phyloP scores from a whole-genome alignment of 1,140 invertebrate species.

The Trichonephila inaurata region DNA sequence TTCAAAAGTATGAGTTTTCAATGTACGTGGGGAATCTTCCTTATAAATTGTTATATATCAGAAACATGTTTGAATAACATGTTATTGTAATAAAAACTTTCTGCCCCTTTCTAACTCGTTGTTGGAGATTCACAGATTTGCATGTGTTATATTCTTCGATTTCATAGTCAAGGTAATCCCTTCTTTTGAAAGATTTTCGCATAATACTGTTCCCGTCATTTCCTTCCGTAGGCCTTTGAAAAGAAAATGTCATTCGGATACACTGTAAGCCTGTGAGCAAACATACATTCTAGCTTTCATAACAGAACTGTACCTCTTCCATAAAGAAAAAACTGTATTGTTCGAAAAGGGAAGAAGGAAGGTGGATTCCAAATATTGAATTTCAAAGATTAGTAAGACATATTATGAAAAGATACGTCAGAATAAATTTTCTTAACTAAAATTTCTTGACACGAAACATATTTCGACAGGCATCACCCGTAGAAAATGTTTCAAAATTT shows the following conservation, averaged over 20 bases:
- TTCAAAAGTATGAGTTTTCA: neutral
- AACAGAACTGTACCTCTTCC: neutral
- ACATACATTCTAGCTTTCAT: neutral
- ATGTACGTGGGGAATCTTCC: neutral
- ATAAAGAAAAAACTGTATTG: neutral
- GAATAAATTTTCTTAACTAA: too few species aligned
- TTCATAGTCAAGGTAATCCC: neutral
- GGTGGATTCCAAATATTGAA: neutral
- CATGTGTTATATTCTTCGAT: neutral
- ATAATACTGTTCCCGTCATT: neutral
- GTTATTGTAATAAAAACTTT: neutral
- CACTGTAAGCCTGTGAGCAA: neutral
- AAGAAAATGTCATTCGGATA: neutral
- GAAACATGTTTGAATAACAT: neutral
- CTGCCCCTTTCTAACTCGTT: neutral
- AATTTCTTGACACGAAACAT: too few species aligned
- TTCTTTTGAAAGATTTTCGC: neutral
- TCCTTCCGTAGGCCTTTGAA: neutral
- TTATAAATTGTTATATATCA: neutral
- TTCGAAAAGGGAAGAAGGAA: neutral
- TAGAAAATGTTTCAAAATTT: too few species aligned
- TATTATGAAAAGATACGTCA: too few species aligned
- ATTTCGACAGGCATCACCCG: too few species aligned
- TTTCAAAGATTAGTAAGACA: neutral
- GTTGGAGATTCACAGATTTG: neutral